These are phyloP conservation scores for Asbolus verrucosus DNA, from an alignment of 1,140 invertebrate species.

Conservation along the genomic window DNA sequence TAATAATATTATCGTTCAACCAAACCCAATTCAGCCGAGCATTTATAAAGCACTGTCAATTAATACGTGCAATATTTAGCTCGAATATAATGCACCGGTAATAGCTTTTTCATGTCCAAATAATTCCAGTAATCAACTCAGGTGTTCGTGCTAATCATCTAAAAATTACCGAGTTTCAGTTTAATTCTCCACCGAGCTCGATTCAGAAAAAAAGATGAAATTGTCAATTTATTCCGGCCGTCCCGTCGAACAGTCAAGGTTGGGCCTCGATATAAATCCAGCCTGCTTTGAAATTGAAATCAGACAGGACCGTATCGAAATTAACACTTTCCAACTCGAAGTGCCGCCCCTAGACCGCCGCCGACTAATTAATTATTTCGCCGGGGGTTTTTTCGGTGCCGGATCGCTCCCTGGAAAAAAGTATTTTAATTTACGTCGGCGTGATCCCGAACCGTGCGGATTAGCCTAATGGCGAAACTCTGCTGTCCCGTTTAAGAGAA, in stretches of 20 bases:
- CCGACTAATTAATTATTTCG: constrained; percentile 19
- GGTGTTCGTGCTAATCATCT: constrained; percentile 19
- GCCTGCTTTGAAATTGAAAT: constrained; percentile 29
- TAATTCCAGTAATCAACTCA: constrained; percentile 28
- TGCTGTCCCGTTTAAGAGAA: constrained; percentile 37
- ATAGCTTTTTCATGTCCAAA: constrained; percentile 33
- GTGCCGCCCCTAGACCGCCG: background rate
- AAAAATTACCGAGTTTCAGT: constrained; percentile 8
- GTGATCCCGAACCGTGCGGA: constrained; percentile 14
- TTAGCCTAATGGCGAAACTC: constrained; percentile 32
- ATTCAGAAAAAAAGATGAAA: background rate
- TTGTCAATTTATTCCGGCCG: constrained; percentile 20
- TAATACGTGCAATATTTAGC: constrained; percentile 31
- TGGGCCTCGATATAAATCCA: constrained; percentile 3
- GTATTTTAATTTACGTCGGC: constrained; percentile 32
- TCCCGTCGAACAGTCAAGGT: constrained; percentile 4
- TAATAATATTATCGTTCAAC: constrained; percentile 1
- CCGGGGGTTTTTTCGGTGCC: no score
- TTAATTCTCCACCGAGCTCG: constrained; percentile 6
- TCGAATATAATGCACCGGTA: constrained; percentile 16
- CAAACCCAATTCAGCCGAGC: constrained; percentile 10
- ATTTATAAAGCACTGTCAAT: constrained; percentile 32
- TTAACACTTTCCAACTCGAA: constrained; percentile 19
- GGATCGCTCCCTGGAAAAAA: no score
- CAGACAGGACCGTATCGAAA: constrained; percentile 26